Base-by-base conservation (phyloP, 2,113 vertebrate genomes). In the Porphyrio hochstetteri region DNA sequence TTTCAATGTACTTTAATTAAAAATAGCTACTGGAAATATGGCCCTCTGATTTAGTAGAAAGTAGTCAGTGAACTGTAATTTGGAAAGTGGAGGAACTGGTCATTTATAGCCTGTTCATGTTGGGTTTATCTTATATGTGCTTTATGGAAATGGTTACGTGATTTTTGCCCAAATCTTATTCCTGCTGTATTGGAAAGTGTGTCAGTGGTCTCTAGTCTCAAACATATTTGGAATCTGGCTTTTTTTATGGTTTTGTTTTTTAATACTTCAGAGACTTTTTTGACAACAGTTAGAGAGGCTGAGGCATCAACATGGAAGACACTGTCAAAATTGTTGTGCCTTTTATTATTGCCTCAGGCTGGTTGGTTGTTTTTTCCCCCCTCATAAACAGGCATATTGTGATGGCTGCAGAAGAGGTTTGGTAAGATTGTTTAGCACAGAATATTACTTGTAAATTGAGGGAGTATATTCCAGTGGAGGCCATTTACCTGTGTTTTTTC, bases 1-100 rank as follows among this genome's bases (percentile, higher is more conserved):
- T 59, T 84, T 68, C 64, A 42, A 18, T 65, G 16, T 82, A 80
- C 61, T 96, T 92, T 60, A 77, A 60, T 81, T 82, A 86, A 86
- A 89, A 86, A 79, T 92, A 94, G 31, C 23, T 79, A 33, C 48
- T 92, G 48, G 72, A 92, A 91, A 40, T 86, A 79, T 74, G 38
- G 56, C 86, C 35, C 44, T 80, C 52, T 84, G 57, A n/a, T 77
- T 46, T 5, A 36, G 24, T 76, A 48, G 55, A 36, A 83, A 74
- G 71, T 69, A 69, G 46, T 52, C 68, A 4, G 7, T 40, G 53
- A 28, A 25, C 29, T 71, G 36, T 88, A 75, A 82, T 61, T 81
- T 90, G 56, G 31, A 64, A 71, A 72, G 17, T 5, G 21, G 48
- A 65, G 12, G 25, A 92, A 33, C 19, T 13, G 20, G 15, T 68